These are phyloP conservation scores for Triops longicaudatus DNA, from an alignment of 1,140 invertebrate species.

Conservation along the genomic window DNA sequence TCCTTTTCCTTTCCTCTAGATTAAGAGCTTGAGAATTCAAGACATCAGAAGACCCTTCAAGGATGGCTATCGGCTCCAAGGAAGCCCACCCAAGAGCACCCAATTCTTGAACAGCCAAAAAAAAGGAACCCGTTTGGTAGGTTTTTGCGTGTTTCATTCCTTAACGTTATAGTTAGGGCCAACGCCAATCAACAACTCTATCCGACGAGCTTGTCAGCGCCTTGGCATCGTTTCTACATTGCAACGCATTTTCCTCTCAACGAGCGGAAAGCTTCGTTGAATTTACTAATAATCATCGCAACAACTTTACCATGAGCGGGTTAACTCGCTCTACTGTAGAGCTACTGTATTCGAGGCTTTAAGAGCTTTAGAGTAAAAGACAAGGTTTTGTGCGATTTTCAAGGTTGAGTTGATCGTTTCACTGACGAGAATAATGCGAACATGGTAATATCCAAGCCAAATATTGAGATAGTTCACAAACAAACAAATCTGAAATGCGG, in stretches of 20 bases:
- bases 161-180: neutral
- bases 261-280: no score
- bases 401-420: no score
- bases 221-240: neutral
- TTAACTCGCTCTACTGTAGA: no score
- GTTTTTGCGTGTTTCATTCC: neutral
- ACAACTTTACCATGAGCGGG: no score
- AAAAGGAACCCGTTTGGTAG: neutral
- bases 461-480: no score
- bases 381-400: no score
- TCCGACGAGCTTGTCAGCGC: neutral
- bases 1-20: neutral
- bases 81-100: conserved; percentile 9
- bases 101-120: neutral
- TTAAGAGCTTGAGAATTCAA: conserved; percentile 10
- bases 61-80: neutral
- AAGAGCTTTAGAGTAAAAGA: no score
- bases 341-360: no score
- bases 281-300: no score
- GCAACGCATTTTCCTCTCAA: neutral
- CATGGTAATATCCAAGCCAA: no score
- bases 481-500: no score
- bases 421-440: no score
- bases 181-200: neutral
- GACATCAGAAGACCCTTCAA: conserved; percentile 4